Conservation (phyloP, 64 coral and sea anemone species). For the Platygyra sinensis region DNA sequence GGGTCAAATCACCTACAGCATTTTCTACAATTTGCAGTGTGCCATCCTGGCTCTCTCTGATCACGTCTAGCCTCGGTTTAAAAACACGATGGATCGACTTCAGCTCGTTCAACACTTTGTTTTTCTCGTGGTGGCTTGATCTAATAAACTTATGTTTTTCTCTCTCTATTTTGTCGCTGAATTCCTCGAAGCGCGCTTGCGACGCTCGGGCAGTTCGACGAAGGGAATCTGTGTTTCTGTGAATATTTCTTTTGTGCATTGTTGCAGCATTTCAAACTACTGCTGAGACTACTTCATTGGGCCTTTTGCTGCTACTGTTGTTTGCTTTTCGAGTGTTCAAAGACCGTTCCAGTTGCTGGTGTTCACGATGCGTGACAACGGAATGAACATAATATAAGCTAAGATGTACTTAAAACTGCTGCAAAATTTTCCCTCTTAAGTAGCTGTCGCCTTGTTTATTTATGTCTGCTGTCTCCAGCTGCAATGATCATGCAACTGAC, state of each 20-base stretch:
- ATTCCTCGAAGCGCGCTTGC: constrained; percentile 45
- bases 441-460: neutral
- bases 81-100: constrained; percentile 49
- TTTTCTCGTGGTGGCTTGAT: constrained; percentile 11
- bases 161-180: constrained; percentile 45
- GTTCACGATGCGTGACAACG: neutral
- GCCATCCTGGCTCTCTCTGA: neutral
- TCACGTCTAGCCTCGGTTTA: constrained; percentile 23
- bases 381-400: too few relatives aligned
- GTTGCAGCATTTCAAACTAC: neutral
- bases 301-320: too few relatives aligned
- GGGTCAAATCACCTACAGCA: neutral
- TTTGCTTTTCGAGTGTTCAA: too few relatives aligned
- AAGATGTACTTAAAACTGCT: too few relatives aligned
- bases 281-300: too few relatives aligned
- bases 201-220: constrained; percentile 5
- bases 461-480: neutral
- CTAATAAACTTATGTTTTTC: constrained; percentile 31
- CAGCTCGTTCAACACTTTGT: constrained; percentile 59
- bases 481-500: neutral
- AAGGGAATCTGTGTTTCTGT: constrained; percentile 36
- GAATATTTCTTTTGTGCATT: constrained; percentile 3
- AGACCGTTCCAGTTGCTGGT: too few relatives aligned
- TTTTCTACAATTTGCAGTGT: neutral
- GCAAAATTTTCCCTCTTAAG: too few relatives aligned